Base-by-base conservation (phyloP, 64 coral and sea anemone genomes). In the Montipora cactus region DNA sequence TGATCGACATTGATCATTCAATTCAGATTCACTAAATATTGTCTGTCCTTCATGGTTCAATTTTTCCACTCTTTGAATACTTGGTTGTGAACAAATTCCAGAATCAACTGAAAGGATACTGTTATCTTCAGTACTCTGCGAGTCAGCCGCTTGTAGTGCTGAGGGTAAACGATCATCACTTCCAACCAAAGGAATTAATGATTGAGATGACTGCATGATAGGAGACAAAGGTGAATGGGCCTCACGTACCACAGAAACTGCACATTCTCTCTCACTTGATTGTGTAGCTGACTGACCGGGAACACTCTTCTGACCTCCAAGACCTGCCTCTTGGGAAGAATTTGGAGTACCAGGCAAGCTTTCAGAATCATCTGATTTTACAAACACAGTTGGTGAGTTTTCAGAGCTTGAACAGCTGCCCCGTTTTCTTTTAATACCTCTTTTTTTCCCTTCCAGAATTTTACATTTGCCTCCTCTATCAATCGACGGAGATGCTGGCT, bases 391-490 rank as follows among this genome's bases (percentile, higher is more conserved):
- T 47, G 96, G 96, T 62, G 96, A 98, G 62, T 77, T 95, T 55
- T 90, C 85, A 8, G 84, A 95, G 19, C 93, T 94, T 28, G 92
- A 94, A 69, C 92, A 82, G 45, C 93, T 91, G 8, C 8, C 64
- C 18, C 93, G 74, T 92, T 95, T 98, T n/a, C 96, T 94, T 84
- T 95, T 95, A 16, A 95, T n/a, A 4, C 98, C 98, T 87, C 80
- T 91, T 18, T 93, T 94, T 78, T 96, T 99, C 20, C 90, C 83
- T 75, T 99, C 98, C 61, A 89, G 55, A 61, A 74, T 96, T 22
- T 87, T 90, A 52, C 86, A 73, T 83, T 87, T 95, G 4, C 93
- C 97, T 79, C 78, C 75, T 67, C 92, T 79, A 49, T 94, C 88
- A 73, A 85, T 58, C 7, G 86, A 49, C 8, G 94, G 91, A 5